Conservation (phyloP, 1,140 invertebrate species). For the Magallana gigas region DNA sequence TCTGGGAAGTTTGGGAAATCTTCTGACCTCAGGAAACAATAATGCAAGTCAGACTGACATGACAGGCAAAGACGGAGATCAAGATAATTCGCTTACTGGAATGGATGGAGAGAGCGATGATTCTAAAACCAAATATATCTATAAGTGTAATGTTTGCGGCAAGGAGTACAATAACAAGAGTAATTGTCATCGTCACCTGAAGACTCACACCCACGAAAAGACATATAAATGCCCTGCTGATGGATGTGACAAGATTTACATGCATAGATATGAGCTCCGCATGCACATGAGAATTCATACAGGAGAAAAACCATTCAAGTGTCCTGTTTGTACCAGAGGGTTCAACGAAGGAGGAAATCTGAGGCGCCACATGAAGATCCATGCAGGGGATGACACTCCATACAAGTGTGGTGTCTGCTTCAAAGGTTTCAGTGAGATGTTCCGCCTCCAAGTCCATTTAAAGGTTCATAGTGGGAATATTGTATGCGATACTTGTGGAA, state of each 20-base stretch:
- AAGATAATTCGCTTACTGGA: neutral
- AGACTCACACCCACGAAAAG: conserved; percentile 56
- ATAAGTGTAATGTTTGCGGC: conserved; percentile 60
- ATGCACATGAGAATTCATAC: conserved; percentile 60
- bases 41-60: neutral
- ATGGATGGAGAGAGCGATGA: conserved; percentile 40
- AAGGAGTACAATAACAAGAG: conserved; percentile 60
- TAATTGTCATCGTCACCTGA: conserved; percentile 57
- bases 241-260: conserved; percentile 53
- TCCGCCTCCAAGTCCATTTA: conserved; percentile 52
- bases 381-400: conserved; percentile 55
- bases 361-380: conserved; percentile 58
- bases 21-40: conserved; percentile 34
- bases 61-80: neutral
- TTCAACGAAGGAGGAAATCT: conserved; percentile 59
- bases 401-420: conserved; percentile 60
- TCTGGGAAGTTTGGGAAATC: conserved; percentile 51
- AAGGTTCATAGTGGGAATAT: conserved; percentile 58
- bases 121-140: conserved; percentile 54
- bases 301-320: conserved; percentile 60
- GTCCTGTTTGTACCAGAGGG: conserved; percentile 55
- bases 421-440: conserved; percentile 54
- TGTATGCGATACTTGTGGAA: conserved; percentile 53
- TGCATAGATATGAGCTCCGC: conserved; percentile 54
- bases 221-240: conserved; percentile 49